A percentile compares a stretch with the other conserved stretches of the same genome.
phyloP scores from a whole-genome alignment of 2,888 invertebrate genomes.

The Chromoteleia sp. region DNA sequence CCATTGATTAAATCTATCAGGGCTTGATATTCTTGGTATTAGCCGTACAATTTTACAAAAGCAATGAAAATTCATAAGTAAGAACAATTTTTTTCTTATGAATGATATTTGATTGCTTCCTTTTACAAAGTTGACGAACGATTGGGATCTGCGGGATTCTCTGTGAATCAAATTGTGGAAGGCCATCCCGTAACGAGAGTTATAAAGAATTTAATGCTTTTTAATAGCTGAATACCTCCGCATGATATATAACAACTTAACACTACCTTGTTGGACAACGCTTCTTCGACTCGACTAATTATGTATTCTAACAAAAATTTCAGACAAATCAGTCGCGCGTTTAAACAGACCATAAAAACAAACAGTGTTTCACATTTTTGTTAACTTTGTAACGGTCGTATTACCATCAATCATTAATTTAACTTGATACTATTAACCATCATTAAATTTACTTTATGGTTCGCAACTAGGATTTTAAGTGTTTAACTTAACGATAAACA shows the following conservation, averaged over 20 bases:
- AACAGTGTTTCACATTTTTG: slow-evolving; percentile 46
- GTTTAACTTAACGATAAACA: slow-evolving; percentile 28
- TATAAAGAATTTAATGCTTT: slow-evolving; percentile 78
- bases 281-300: slow-evolving; percentile 42
- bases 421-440: slow-evolving; percentile 23
- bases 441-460: slow-evolving; percentile 21
- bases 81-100: not conserved
- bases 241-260: slow-evolving; percentile 76
- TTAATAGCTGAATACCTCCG: slow-evolving; percentile 73
- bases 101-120: not conserved
- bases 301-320: slow-evolving; percentile 51
- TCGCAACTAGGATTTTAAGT: slow-evolving; percentile 21
- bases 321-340: slow-evolving; percentile 61
- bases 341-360: slow-evolving; percentile 48
- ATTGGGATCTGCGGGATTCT: slow-evolving; percentile 29
- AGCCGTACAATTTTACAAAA: not conserved
- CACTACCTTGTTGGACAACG: slow-evolving; percentile 71
- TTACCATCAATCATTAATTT: slow-evolving; percentile 40
- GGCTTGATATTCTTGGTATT: too few relatives aligned
- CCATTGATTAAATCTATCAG: too few relatives aligned
- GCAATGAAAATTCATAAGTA: not conserved
- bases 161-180: slow-evolving; percentile 20
- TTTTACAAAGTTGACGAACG: not conserved
- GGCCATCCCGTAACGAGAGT: slow-evolving; percentile 68
- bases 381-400: slow-evolving; percentile 8